These are phyloP conservation scores for Saccopteryx bilineata DNA, from an alignment of 2,113 vertebrate species.

Conservation along the genomic window DNA sequence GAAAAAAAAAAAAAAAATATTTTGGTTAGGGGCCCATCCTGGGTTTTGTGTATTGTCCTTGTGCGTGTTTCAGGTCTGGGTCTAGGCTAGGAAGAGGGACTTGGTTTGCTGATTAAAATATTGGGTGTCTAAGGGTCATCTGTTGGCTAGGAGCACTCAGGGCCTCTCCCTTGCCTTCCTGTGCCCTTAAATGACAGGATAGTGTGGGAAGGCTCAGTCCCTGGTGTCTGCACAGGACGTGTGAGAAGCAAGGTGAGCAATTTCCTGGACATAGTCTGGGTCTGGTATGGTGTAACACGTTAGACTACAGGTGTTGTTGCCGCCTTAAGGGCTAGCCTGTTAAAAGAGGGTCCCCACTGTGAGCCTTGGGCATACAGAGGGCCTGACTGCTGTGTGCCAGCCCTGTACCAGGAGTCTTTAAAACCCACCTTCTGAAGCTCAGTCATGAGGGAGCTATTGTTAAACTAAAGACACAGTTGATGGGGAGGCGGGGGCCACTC, in stretches of 20 bases:
- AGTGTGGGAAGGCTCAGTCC: background rate
- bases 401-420: background rate
- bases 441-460: background rate
- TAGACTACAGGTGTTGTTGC: background rate
- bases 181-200: background rate
- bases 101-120: background rate
- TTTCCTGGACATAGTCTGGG: background rate
- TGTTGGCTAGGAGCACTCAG: background rate
- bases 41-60: background rate
- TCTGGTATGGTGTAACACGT: background rate
- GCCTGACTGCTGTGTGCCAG: background rate
- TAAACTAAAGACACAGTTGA: background rate
- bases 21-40: background rate
- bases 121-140: background rate
- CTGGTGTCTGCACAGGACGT: rapidly evolving
- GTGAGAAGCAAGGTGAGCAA: background rate
- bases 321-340: background rate
- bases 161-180: background rate
- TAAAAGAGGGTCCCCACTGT: background rate
- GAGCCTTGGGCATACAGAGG: background rate
- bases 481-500: background rate
- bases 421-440: background rate
- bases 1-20: no score
- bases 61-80: background rate
- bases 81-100: background rate